These are phyloP conservation scores for Phengaris alcon DNA, from an alignment of 2,888 invertebrate species.

Conservation along the genomic window DNA sequence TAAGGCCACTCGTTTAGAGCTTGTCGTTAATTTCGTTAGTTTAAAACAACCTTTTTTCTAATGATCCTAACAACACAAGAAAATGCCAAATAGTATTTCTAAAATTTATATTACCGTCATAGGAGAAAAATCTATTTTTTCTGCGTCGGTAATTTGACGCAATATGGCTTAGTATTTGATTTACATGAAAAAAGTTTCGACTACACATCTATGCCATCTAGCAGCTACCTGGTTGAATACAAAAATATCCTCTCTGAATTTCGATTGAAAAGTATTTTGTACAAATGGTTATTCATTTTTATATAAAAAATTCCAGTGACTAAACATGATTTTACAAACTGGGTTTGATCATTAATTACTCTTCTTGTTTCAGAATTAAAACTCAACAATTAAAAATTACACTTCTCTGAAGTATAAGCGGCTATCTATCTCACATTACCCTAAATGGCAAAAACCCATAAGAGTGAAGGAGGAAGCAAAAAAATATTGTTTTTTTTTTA, in stretches of 20 bases:
- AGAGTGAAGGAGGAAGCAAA: no score
- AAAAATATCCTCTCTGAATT: slow-evolving; percentile 31
- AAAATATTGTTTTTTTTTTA: no score
- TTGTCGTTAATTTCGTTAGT: slow-evolving; percentile 43
- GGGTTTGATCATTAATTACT: background rate
- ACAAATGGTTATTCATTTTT: background rate
- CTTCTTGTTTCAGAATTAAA: background rate
- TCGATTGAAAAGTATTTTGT: slow-evolving; percentile 10
- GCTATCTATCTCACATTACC: no score
- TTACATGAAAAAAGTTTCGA: slow-evolving; percentile 5
- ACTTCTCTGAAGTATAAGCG: background rate
- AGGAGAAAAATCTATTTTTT: background rate
- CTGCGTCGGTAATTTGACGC: background rate
- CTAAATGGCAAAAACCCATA: no score
- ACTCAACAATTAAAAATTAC: background rate
- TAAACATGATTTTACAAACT: slow-evolving; percentile 13
- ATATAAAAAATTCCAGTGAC: background rate
- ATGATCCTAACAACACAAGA: background rate
- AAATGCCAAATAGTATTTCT: background rate
- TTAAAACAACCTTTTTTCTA: background rate
- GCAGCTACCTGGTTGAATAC: slow-evolving; percentile 21
- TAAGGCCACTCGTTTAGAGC: slow-evolving; percentile 62
- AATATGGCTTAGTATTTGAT: slow-evolving; percentile 11
- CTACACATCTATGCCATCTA: slow-evolving; percentile 25
- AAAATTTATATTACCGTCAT: background rate